These are phyloP conservation scores for Acipenser oxyrinchus DNA, from an alignment of 2,797 vertebrate species.

Conservation along the genomic window DNA sequence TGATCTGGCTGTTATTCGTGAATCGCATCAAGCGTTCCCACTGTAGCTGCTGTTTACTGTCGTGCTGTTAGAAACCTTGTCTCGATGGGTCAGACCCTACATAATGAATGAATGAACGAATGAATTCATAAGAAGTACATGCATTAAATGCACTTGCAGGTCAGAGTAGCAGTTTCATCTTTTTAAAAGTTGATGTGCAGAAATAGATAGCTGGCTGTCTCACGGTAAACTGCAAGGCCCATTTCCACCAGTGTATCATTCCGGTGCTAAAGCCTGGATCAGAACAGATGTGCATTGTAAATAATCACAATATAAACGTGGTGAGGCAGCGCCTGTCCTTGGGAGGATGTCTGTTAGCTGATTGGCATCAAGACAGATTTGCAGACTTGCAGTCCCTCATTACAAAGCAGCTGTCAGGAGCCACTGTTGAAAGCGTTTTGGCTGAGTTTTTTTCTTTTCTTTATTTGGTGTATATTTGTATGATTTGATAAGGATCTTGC, in stretches of 20 bases:
- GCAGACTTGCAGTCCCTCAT: not conserved
- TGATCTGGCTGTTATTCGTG: too few species aligned
- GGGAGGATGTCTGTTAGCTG: not conserved
- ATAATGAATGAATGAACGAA: too few species aligned
- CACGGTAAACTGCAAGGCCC: conserved; percentile 1
- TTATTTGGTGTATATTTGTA: too few species aligned
- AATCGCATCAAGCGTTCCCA: too few species aligned
- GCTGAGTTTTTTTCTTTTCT: too few species aligned
- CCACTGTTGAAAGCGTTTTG: too few species aligned
- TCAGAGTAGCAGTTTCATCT: conserved; percentile 19
- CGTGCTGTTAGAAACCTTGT: too few species aligned
- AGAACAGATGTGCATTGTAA: conserved; percentile 18
- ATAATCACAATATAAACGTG: conserved; percentile 17
- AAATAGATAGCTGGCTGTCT: conserved; percentile 11
- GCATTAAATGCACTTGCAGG: conserved; percentile 1
- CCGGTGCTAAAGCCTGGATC: not conserved
- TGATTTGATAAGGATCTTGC: not conserved
- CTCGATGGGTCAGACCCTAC: too few species aligned
- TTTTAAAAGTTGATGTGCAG: conserved; percentile 12
- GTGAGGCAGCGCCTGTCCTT: conserved; percentile 1
- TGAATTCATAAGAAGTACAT: too few species aligned
- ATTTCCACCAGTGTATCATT: conserved; percentile 4
- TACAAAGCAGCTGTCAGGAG: not conserved
- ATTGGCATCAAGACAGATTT: not conserved
- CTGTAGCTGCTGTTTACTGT: too few species aligned